Conservation (phyloP, 2,888 invertebrate genomes). For the Agriopis leucophaearia region DNA sequence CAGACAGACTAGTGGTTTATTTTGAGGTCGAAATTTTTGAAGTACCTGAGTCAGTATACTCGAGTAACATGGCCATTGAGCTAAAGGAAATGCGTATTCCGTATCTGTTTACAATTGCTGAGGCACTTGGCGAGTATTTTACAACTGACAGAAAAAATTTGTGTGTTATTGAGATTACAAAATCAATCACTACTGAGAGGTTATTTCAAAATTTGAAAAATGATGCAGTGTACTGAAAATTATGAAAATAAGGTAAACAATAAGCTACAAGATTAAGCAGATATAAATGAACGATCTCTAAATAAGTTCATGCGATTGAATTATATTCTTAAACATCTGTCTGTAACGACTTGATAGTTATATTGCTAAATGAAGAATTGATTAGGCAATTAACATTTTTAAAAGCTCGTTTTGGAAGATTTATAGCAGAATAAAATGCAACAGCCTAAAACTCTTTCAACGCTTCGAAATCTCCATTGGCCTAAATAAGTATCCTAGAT, state of each 20-base stretch:
- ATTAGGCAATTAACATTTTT: slow-evolving; percentile 29
- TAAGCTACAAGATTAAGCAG: background rate
- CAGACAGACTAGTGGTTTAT: slow-evolving; percentile 80
- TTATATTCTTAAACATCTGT: slow-evolving; percentile 4
- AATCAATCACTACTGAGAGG: slow-evolving; percentile 34
- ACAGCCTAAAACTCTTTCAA: slow-evolving; percentile 15
- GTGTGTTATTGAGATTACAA: slow-evolving; percentile 35
- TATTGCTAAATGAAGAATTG: slow-evolving; percentile 20
- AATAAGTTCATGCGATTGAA: slow-evolving; percentile 5
- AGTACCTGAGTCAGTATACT: slow-evolving; percentile 81
- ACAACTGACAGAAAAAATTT: slow-evolving; percentile 42
- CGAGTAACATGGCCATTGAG: slow-evolving; percentile 71
- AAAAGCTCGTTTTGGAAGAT: slow-evolving; percentile 28
- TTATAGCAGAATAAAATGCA: slow-evolving; percentile 23
- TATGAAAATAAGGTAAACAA: background rate
- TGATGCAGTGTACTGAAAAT: background rate
- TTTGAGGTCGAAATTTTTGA: slow-evolving; percentile 75
- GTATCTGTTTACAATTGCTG: slow-evolving; percentile 68
- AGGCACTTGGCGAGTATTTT: slow-evolving; percentile 56
- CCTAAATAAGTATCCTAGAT: slow-evolving; percentile 16
- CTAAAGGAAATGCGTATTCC: slow-evolving; percentile 75
- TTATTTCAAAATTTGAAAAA: slow-evolving; percentile 14
- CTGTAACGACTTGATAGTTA: slow-evolving; percentile 14
- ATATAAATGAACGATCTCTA: background rate
- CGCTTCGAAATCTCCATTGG: slow-evolving; percentile 5